phyloP scores from a whole-genome alignment of 2,113 vertebrate genomes.

The Pangasianodon gigas region DNA sequence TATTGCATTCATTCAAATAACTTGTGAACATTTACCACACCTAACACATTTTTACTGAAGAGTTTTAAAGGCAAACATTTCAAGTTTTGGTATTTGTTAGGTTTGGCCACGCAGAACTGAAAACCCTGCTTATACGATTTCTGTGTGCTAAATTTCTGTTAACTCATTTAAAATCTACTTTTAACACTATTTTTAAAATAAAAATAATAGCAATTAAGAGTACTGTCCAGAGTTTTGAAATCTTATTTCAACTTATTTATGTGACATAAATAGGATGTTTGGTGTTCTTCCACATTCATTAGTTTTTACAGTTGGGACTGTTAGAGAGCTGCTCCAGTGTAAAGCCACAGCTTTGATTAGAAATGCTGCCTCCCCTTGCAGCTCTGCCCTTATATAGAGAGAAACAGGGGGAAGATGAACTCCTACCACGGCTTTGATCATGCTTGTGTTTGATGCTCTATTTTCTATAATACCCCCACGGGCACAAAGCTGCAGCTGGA shows the following conservation, averaged over 20 bases:
- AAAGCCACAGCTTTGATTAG: constrained; percentile 8
- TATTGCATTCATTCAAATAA: not conserved
- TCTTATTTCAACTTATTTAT: not conserved
- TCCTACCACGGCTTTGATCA: constrained; percentile 20
- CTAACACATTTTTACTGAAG: not conserved
- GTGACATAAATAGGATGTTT: not conserved
- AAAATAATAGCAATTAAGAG: not conserved
- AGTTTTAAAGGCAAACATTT: not conserved
- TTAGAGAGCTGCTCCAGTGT: constrained; percentile 11
- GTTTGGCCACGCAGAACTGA: not conserved
- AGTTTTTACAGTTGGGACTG: not conserved
- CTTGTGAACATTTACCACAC: too few relatives aligned
- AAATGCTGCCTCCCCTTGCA: not conserved
- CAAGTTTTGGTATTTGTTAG: not conserved
- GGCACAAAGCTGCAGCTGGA: not conserved
- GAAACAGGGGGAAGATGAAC: constrained; percentile 7
- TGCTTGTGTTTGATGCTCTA: constrained; percentile 11
- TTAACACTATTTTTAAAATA: not conserved
- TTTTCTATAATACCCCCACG: constrained; percentile 7
- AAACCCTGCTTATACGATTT: not conserved
- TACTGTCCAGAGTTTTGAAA: not conserved
- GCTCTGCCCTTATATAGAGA: not conserved
- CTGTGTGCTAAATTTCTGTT: not conserved
- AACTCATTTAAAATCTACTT: not conserved
- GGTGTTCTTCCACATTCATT: not conserved